Percentiles rank a stretch among this genome's conserved stretches.
phyloP scores from a whole-genome alignment of 2,797 vertebrate species.

The Dendrocincla fuliginosa region DNA sequence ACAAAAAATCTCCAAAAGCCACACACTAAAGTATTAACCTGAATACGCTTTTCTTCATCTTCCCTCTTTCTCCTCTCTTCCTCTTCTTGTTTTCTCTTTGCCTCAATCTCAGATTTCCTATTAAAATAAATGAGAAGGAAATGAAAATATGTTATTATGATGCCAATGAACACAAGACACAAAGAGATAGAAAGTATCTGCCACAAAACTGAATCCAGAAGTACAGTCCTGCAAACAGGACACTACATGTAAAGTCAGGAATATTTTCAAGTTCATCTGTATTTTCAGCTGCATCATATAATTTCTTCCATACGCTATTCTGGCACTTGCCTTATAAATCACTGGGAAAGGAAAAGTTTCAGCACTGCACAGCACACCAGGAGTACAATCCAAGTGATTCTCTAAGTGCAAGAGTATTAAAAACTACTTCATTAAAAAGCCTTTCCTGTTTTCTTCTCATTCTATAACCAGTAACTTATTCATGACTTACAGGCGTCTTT shows the following conservation, averaged over 20 bases:
- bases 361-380: neutral
- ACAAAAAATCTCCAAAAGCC: neutral
- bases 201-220: neutral
- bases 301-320: neutral
- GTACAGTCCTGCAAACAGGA: neutral
- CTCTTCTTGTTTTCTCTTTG: constrained; percentile 93
- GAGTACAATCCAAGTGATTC: neutral
- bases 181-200: neutral
- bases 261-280: neutral
- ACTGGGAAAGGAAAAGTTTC: neutral
- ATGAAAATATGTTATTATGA: neutral
- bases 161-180: neutral
- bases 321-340: neutral
- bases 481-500: constrained; percentile 85
- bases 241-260: neutral
- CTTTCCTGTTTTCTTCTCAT: neutral
- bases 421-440: neutral
- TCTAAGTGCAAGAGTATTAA: neutral
- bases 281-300: neutral
- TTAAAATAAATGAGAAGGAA: neutral
- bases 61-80: constrained; percentile 93
- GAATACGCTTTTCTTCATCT: constrained; percentile 89
- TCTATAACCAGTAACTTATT: neutral
- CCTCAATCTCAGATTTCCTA: constrained; percentile 95
- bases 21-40: constrained; percentile 73